Base-by-base conservation (phyloP, 2,113 vertebrate species). In the Cairina moschata region DNA sequence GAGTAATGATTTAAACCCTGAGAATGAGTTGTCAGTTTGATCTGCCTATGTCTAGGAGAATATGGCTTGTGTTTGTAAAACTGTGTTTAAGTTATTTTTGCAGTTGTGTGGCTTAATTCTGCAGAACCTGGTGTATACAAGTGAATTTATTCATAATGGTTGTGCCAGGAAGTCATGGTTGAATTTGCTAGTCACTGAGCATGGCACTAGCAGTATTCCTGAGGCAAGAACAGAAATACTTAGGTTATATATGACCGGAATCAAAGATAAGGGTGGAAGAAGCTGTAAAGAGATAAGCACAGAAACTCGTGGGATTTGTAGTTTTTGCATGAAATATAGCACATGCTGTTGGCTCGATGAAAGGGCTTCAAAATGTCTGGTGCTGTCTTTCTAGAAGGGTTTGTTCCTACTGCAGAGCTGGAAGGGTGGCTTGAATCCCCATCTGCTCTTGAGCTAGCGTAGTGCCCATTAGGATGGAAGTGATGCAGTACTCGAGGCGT, bases 121-220 rank as follows among this genome's bases (percentile, higher is more conserved):
- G 13, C 69, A 13, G 74, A 69, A 31, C 0, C 0, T 68, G 26
- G 32, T 22, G 17, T 28, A 2, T 8, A 38, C 3, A 2, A 59
- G 32, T 9, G 44, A 44, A 31, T 90, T 67, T 8, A 22, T 69
- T 75, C 34, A 12, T 8, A 82, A 25, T 0, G 3, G 3, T 59
- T 83, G n/a, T n/a, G n/a, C 50, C 13, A 65, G 62, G 66, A 71
- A 71, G 40, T 17, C 2, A 1, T 25, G 46, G 21, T 34, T 80
- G 38, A 29, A 50, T 88, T 77, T 81, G 56, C 7, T 44, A 86
- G 36, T 21, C 46, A n/a, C 26, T 31, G 48, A 66, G 23, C 46
- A 46, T 40, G 69, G 56, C 25, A 50, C 73, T 7, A 78, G 48
- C 36, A 29, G 77, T 55, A 16, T 63, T 88, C 68, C 29, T 81